A percentile compares a stretch with the other conserved stretches of the same genome.
Evolutionary conservation across 2,888 invertebrate species (phyloP).

Genomic region (Dryobota labecula): DNA sequence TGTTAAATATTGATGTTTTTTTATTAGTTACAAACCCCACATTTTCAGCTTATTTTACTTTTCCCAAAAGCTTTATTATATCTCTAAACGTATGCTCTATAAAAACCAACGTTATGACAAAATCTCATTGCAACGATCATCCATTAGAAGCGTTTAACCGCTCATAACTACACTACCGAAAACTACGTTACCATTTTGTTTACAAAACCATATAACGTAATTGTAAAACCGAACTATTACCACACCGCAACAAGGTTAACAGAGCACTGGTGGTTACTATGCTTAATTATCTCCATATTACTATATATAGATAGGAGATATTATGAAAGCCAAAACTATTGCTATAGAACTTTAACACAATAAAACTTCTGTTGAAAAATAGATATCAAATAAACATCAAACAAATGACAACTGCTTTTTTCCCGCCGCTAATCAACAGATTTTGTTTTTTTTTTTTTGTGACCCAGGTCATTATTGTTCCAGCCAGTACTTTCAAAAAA

Average conservation of each 20-base stretch:
- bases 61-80: background rate
- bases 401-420: background rate
- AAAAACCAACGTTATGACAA: background rate
- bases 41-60: background rate
- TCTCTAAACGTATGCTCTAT: background rate
- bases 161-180: slow-evolving; percentile 28
- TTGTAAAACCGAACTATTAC: slow-evolving; percentile 57
- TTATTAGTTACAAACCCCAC: too few relatives aligned
- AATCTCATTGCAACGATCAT: slow-evolving; percentile 23
- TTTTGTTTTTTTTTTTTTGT: background rate
- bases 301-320: background rate
- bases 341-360: background rate
- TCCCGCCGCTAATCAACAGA: background rate
- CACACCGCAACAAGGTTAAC: slow-evolving; percentile 58
- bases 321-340: slow-evolving; percentile 11
- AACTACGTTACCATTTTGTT: slow-evolving; percentile 46
- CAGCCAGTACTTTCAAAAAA: background rate
- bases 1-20: slow-evolving; percentile 12
- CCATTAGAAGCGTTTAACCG: slow-evolving; percentile 19
- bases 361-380: background rate
- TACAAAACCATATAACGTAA: slow-evolving; percentile 55
- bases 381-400: background rate
- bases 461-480: background rate
- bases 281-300: slow-evolving; percentile 36
- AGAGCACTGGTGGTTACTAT: slow-evolving; percentile 32